Evolutionary conservation across 2,797 vertebrate genomes (phyloP).

Genomic region (Dendrocincla fuliginosa): DNA sequence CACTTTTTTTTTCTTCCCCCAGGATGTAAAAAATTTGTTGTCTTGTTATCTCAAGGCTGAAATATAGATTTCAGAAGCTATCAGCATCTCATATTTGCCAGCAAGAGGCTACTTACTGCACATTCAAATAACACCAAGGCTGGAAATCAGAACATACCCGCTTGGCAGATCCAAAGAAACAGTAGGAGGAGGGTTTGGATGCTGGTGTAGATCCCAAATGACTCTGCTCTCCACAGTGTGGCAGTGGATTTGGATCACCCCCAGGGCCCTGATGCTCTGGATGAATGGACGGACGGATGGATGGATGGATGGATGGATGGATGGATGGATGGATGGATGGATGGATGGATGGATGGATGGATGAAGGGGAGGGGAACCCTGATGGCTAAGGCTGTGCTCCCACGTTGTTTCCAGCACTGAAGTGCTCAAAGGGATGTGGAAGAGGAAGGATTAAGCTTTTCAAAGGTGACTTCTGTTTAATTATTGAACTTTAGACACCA

Average conservation of each 20-base stretch:
- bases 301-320: no score
- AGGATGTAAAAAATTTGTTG: not conserved
- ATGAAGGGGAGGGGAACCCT: not conserved
- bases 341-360: not conserved
- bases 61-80: constrained; percentile 26
- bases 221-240: no score
- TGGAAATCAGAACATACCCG: not conserved
- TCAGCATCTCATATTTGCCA: not conserved
- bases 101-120: not conserved
- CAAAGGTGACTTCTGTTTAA: not conserved
- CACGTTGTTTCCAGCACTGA: not conserved
- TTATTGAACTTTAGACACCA: not conserved
- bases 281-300: not conserved
- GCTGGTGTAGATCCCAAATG: not conserved
- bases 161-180: not conserved
- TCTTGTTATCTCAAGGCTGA: constrained; percentile 12
- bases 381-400: not conserved
- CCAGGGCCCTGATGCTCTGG: not conserved
- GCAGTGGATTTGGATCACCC: not conserved
- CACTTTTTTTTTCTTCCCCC: not conserved
- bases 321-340: no score
- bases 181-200: accelerated
- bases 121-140: not conserved
- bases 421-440: not conserved
- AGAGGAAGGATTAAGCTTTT: not conserved